Base-by-base conservation (phyloP, 2,888 invertebrate genomes). In the Prosopocoilus inquinatus region DNA sequence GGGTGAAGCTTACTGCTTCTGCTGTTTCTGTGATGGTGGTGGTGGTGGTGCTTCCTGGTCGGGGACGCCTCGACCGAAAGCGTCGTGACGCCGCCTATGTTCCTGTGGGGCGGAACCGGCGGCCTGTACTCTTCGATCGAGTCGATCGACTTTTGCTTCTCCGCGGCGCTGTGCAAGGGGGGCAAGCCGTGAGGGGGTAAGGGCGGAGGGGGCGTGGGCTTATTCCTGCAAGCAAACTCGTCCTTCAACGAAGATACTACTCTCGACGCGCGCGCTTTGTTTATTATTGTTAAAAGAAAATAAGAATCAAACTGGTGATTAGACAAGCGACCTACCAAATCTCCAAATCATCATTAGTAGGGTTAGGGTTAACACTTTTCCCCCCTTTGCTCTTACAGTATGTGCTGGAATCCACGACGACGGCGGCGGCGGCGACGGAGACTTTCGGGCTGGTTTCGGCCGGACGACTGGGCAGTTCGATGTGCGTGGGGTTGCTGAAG, bases 71-170 rank as follows among this genome's bases (percentile, higher is more conserved):
- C 62, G 13, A 54, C 50, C 2, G 59, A 46, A 8, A 57, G 55
- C 36, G 57, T 57, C 16, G 58, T 45, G 47, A 56, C 51, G 9
- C 39, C 1, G n/a, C 62, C 63, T 15, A 89, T 82, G 77, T 88
- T 90, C 64, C 92, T 82, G 72, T 93, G 93, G 32, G 91, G 94
- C 15, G 93, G 93, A 53, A 93, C 90, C n/a, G 92, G 92, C 3
- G 93, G 92, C 64, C 89, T 84, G 78, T 93, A 92, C 63, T 90
- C 90, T 67, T 85, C 84, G 55, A 71, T 73, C 59, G 67, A 68
- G 57, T 68, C 71, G 79, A 78, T 62, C 45, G 47, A 44, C 34
- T 55, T 53, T 34, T 64, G 49, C 51, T 51, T 35, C 53, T 45
- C 50, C 49, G 53, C 62, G 50, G 59, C 47, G 47, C 57, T 43